A percentile compares a stretch with the other conserved stretches of the same genome.
Evolutionary conservation across 2,888 invertebrate species (phyloP).

Genomic region (Thecophora atra): DNA sequence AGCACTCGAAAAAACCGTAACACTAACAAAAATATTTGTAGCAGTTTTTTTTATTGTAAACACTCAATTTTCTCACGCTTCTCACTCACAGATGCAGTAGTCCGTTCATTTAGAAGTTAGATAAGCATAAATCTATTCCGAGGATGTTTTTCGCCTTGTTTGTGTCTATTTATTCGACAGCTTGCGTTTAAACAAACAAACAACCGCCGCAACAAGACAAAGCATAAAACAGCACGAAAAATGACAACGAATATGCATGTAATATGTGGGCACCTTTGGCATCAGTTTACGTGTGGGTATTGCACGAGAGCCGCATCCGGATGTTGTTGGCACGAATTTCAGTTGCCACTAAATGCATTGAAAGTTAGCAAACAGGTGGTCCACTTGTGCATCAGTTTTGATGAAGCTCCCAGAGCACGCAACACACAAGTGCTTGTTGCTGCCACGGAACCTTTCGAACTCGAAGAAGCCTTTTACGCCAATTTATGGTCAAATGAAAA

Average conservation of each 20-base stretch:
- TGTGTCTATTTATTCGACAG: not conserved
- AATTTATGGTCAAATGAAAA: constrained; percentile 27
- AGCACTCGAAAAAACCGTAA: not conserved
- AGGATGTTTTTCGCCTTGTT: not conserved
- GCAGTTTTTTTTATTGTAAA: constrained; percentile 16
- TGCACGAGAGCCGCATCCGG: not conserved
- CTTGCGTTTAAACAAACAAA: not conserved
- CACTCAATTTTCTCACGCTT: constrained; percentile 60
- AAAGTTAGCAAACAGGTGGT: no score
- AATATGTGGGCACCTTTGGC: not conserved
- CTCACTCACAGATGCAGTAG: constrained; percentile 53
- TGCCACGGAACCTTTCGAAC: constrained; percentile 22
- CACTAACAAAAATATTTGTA: not conserved
- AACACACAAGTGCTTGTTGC: not conserved
- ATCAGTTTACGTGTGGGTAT: constrained; percentile 3
- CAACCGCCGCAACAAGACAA: not conserved
- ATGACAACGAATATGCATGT: not conserved
- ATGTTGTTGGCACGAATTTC: not conserved
- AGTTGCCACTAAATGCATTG: not conserved
- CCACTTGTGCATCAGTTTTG: not conserved
- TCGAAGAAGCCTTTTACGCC: constrained; percentile 24
- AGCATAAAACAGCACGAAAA: not conserved
- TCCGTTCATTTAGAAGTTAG: constrained; percentile 49
- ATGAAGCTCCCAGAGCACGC: constrained; percentile 14
- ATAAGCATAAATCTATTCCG: constrained; percentile 16